Base-by-base conservation (phyloP, 2,797 vertebrate species). In the Stomatorhinus walkeri region DNA sequence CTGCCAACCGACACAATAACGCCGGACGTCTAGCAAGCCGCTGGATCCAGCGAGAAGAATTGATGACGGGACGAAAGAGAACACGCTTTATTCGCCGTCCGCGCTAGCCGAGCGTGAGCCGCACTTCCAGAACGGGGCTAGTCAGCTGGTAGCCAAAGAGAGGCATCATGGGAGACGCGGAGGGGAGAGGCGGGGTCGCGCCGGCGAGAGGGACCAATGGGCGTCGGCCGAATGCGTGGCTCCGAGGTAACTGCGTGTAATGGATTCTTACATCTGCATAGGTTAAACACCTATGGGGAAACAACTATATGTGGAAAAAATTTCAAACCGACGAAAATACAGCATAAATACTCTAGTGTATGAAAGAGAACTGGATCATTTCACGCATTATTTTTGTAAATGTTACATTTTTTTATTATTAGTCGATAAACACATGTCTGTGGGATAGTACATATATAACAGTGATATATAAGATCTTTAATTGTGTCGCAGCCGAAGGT, bases 41-140 rank as follows among this genome's bases (percentile, higher is more conserved):
- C 16, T 19, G 79, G 3, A 0, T 68, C 59, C 6, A 46, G 79
- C 8, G 0, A 36, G 0, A 22, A 64, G 87, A n/a, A 72, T 12
- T 1, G 61, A 46, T 8, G 68, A 89, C 1, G 64, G 72, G 87
- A 89, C 89, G 91, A 90, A 91, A 89, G 72, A 83, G 61, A 88
- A 91, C 92, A 93, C 93, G 93, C 94, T 92, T 81, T 91, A 88
- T 91, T 90, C 91, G 91, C 91, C 90, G 92, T 90, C 16, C 12
- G 56, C 49, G 90, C 92, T 9, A 76, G 56, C 81, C 68, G 52
- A 85, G 85, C 76, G 89, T 28, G 90, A 40, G 90, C 85, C 49
- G 88, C 87, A 88, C 84, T 87, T 91, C 46, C 61, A 5, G 83
- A 92, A 87, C 90, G 90, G 89, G 89, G 87, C 88, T 90, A 89